phyloP scores from a whole-genome alignment of 1,140 invertebrate species.

The Platyura marginata region DNA sequence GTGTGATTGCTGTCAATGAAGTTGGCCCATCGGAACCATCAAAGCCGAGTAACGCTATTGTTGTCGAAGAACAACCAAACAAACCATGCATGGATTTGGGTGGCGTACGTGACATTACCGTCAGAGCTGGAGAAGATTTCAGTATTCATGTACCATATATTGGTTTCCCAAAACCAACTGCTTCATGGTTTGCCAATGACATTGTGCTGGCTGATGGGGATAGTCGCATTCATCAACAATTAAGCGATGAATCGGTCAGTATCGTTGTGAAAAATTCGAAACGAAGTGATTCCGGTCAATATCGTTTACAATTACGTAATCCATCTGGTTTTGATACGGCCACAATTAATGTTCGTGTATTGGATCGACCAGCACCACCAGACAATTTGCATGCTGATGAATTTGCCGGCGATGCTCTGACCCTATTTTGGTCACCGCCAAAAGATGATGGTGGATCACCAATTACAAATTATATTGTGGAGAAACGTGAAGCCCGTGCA shows the following conservation, averaged over 20 bases:
- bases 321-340: constrained; percentile 87
- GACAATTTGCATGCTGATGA: constrained; percentile 78
- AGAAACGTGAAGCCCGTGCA: constrained; percentile 72
- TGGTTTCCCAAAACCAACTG: constrained; percentile 86
- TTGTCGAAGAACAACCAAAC: constrained; percentile 88
- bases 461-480: constrained; percentile 92
- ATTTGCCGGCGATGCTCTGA: constrained; percentile 87
- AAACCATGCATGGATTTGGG: constrained; percentile 89
- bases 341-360: constrained; percentile 81
- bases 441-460: constrained; percentile 91
- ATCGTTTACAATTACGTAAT: constrained; percentile 85
- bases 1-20: constrained; percentile 90
- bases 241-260: constrained; percentile 74
- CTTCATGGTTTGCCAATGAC: constrained; percentile 77
- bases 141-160: constrained; percentile 88
- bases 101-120: constrained; percentile 84
- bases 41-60: constrained; percentile 64
- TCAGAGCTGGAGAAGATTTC: constrained; percentile 94
- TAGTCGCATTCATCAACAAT: constrained; percentile 58
- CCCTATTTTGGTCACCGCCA: constrained; percentile 89
- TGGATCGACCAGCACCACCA: constrained; percentile 78
- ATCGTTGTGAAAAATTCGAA: constrained; percentile 85
- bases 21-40: constrained; percentile 85
- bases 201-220: constrained; percentile 52
- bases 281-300: constrained; percentile 77